Conservation (phyloP, 2,113 vertebrate genomes). For the human region GRCh38 chr6:22165501-22166000, state of each 20-base stretch:
- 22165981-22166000: neutral
- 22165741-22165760: neutral
- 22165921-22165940: neutral
- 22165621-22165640: neutral
- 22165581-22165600: neutral
- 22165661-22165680: neutral
- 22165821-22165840: neutral
- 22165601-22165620: neutral
- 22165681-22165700: neutral
- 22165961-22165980: neutral
- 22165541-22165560: neutral
- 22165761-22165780: neutral
- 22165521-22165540: neutral
- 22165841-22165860: neutral
- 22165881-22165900: neutral
- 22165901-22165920: neutral
- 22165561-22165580: neutral
- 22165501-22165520: neutral
- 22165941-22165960: neutral
- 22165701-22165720: neutral
- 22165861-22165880: neutral
- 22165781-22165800: neutral
- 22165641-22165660: neutral
- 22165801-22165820: neutral
- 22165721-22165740: neutral